phyloP scores from a whole-genome alignment of 2,888 invertebrate genomes.

The Harpalus rufipes region DNA sequence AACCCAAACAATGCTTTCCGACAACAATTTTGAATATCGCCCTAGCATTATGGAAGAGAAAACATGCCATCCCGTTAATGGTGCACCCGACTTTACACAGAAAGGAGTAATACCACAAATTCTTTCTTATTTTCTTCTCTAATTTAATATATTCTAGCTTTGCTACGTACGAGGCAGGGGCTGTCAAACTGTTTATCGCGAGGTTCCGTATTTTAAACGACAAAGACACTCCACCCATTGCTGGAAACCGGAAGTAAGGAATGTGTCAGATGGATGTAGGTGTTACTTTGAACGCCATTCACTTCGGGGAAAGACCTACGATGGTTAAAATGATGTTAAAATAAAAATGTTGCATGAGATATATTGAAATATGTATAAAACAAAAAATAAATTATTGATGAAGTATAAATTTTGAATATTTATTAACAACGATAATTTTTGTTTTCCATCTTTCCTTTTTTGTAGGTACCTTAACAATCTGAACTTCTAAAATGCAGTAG shows the following conservation, averaged over 20 bases:
- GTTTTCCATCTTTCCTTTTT: not conserved
- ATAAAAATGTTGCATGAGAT: not conserved
- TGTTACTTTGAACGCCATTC: slow-evolving; percentile 28
- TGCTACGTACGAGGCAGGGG: slow-evolving; percentile 59
- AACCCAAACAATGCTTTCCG: not conserved
- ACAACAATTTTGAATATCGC: slow-evolving; percentile 21
- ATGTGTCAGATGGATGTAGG: slow-evolving; percentile 43
- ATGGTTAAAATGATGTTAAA: slow-evolving; percentile 23
- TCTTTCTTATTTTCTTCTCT: slow-evolving; percentile 13
- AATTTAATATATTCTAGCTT: slow-evolving; percentile 37
- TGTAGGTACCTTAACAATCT: too few species aligned
- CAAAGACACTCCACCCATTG: slow-evolving; percentile 27
- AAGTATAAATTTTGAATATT: slow-evolving; percentile 1
- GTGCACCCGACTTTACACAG: not conserved
- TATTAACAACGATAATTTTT: not conserved
- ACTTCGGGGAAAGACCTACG: slow-evolving; percentile 26
- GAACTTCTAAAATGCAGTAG: too few species aligned
- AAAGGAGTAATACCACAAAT: slow-evolving; percentile 24
- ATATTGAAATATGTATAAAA: not conserved
- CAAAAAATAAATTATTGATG: slow-evolving; percentile 6
- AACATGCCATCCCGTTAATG: slow-evolving; percentile 25
- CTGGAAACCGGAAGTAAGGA: slow-evolving; percentile 49
- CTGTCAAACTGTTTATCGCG: slow-evolving; percentile 66
- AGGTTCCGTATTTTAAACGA: slow-evolving; percentile 65
- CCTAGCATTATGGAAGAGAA: slow-evolving; percentile 33